Conservation (phyloP, 2,797 vertebrate species). For the Macrochelys suwanniensis region DNA sequence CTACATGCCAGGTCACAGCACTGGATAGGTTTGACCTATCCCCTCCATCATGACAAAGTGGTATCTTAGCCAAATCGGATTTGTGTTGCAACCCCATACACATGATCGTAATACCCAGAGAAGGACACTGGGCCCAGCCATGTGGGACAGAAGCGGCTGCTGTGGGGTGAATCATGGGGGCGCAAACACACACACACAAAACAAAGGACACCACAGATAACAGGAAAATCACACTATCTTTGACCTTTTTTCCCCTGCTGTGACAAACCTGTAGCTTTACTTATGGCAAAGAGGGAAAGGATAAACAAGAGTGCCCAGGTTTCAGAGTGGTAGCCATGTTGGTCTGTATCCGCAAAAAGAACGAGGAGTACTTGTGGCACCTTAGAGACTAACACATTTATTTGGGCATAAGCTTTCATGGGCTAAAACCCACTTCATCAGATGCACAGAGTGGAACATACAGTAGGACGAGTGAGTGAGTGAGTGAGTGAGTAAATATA, state of each 20-base stretch:
- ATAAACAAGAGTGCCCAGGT: not conserved
- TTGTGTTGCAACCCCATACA: not conserved
- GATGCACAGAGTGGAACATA: no score
- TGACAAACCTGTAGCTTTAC: not conserved
- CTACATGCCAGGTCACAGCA: not conserved
- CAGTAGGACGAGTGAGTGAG: no score
- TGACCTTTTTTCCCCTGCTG: not conserved
- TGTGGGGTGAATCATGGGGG: not conserved
- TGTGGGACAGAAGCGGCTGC: not conserved
- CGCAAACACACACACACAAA: no score
- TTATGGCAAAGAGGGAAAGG: not conserved
- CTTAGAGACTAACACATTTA: no score
- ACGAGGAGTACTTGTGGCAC: no score
- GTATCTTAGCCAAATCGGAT: not conserved
- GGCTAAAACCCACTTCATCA: no score
- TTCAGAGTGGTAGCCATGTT: no score
- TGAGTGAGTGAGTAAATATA: no score
- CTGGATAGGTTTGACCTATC: not conserved
- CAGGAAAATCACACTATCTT: no score
- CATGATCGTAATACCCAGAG: not conserved
- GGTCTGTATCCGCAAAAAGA: no score
- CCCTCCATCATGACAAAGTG: not conserved
- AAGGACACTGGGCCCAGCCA: not conserved
- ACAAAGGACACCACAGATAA: no score
- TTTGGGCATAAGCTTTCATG: no score